Evolutionary conservation across 2,113 vertebrate species (phyloP).

Genomic region (Ginglymostoma cirratum): DNA sequence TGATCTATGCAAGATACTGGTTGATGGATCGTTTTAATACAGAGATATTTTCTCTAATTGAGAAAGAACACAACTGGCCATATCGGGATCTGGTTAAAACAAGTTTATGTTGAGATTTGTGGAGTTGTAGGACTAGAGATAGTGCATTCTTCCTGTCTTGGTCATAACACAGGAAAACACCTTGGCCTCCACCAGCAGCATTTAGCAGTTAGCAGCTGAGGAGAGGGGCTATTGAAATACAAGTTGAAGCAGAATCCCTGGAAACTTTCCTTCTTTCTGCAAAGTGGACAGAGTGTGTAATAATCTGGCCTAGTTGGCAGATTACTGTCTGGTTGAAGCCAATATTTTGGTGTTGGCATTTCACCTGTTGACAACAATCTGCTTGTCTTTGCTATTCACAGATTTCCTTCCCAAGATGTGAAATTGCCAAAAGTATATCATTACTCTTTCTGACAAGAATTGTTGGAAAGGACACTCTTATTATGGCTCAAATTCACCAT

Average conservation of each 20-base stretch:
- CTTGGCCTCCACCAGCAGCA: neutral
- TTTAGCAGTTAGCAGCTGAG: neutral
- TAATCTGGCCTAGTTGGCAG: neutral
- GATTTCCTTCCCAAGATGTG: neutral
- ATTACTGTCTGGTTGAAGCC: neutral
- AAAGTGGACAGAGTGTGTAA: neutral
- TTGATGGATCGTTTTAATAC: too few species aligned
- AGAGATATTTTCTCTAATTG: too few species aligned
- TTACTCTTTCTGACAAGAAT: neutral
- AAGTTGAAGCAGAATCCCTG: neutral
- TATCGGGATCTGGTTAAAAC: too few species aligned
- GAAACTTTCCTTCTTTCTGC: neutral
- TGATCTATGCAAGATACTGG: too few species aligned
- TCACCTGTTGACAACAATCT: neutral
- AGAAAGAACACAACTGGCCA: too few species aligned
- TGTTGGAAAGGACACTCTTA: neutral
- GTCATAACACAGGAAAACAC: neutral
- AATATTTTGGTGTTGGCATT: neutral
- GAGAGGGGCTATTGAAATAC: neutral
- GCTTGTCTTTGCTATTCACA: neutral
- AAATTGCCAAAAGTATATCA: neutral
- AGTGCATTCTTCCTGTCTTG: too few species aligned
- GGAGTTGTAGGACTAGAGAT: too few species aligned
- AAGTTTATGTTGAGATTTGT: too few species aligned
- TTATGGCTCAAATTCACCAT: neutral